These are phyloP conservation scores for Notospermus geniculatus DNA, from an alignment of 1,140 invertebrate species.

Conservation along the genomic window DNA sequence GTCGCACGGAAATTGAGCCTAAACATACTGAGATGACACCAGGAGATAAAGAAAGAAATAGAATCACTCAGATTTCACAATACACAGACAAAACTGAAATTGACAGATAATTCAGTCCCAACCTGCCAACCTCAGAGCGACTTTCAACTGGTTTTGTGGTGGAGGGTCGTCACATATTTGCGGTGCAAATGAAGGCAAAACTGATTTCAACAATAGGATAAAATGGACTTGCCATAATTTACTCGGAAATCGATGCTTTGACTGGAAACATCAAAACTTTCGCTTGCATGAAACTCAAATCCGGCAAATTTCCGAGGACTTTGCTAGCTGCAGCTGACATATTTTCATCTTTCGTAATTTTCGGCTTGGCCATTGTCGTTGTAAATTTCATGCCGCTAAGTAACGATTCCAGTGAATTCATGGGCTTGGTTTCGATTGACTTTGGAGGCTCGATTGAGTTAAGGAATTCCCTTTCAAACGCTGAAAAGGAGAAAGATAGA, in stretches of 20 bases:
- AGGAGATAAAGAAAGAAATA: too few species aligned
- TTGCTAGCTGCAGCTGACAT: conserved; percentile 34
- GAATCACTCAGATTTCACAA: too few species aligned
- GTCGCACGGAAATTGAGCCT: too few species aligned
- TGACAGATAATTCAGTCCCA: too few species aligned
- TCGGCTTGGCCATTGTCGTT: conserved; percentile 30
- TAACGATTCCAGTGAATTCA: conserved; percentile 46
- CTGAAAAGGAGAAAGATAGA: conserved; percentile 32
- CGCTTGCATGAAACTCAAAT: conserved; percentile 49
- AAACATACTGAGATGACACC: too few species aligned
- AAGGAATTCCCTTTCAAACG: conserved; percentile 41
- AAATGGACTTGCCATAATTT: too few species aligned
- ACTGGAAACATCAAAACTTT: conserved; percentile 52
- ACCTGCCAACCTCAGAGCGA: too few species aligned
- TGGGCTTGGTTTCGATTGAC: conserved; percentile 25
- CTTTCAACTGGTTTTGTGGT: too few species aligned
- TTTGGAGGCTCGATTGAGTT: conserved; percentile 18
- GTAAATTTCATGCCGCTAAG: conserved; percentile 40
- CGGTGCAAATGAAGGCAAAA: too few species aligned
- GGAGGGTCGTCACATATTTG: too few species aligned
- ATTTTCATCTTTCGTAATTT: conserved; percentile 26
- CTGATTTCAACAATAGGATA: too few species aligned
- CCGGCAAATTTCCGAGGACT: conserved; percentile 39
- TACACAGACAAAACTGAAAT: too few species aligned
- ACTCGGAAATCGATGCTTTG: conserved; percentile 16